Evolutionary conservation across 2,797 vertebrate genomes (phyloP).

Genomic region (Falco biarmicus): DNA sequence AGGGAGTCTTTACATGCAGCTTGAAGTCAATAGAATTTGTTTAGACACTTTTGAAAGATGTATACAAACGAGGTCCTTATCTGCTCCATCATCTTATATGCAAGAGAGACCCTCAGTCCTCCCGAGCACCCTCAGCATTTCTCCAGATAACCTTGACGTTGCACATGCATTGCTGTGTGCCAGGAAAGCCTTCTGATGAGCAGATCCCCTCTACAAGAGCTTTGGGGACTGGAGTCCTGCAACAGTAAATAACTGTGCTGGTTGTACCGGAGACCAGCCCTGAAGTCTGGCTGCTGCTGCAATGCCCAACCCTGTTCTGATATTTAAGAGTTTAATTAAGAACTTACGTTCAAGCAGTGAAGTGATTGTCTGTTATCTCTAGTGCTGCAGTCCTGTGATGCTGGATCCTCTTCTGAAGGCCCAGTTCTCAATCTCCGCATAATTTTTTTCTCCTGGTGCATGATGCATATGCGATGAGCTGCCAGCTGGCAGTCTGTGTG

Average conservation of each 20-base stretch:
- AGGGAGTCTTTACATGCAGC: neutral
- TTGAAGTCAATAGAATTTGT: neutral
- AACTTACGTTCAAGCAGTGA: neutral
- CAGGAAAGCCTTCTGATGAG: neutral
- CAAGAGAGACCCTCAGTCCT: neutral
- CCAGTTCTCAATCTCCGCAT: neutral
- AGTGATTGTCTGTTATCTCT: neutral
- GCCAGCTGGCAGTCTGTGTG: neutral
- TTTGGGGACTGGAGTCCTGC: neutral
- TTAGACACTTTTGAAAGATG: neutral
- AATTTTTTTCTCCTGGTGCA: neutral
- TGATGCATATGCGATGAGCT: neutral
- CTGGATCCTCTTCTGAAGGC: neutral
- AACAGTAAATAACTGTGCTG: neutral
- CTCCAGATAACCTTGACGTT: neutral
- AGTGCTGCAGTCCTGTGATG: neutral
- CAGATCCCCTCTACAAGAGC: neutral
- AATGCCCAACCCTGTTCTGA: fast-evolving
- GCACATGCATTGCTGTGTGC: neutral
- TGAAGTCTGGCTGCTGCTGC: neutral
- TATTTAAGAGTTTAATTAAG: neutral
- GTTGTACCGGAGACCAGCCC: neutral
- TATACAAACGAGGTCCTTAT: fast-evolving
- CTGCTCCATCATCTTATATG: neutral
- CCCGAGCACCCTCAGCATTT: neutral